phyloP scores from a whole-genome alignment of 1,140 invertebrate genomes.

The Zaprionus capensis region DNA sequence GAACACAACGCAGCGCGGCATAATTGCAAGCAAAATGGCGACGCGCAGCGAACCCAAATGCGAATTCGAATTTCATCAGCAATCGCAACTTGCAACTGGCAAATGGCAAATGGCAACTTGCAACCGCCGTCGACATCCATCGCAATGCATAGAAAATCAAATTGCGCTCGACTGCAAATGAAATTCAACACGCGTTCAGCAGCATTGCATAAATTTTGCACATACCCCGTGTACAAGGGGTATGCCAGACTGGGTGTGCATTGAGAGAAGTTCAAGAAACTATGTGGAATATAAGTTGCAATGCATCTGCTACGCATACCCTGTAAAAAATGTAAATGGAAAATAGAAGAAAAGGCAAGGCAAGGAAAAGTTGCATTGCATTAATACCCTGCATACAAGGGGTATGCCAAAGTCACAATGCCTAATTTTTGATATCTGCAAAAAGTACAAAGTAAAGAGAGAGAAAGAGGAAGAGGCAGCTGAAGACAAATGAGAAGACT shows the following conservation, averaged over 20 bases:
- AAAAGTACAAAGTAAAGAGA: background rate
- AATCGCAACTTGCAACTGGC: slow-evolving; percentile 4
- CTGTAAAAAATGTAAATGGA: no score
- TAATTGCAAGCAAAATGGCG: slow-evolving; percentile 38
- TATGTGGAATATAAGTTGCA: background rate
- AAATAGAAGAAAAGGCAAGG: background rate
- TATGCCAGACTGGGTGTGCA: slow-evolving; percentile 8
- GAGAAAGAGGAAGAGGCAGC: background rate
- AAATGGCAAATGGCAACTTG: background rate
- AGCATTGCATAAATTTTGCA: slow-evolving; percentile 34
- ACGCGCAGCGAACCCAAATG: background rate
- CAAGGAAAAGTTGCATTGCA: background rate
- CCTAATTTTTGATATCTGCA: background rate
- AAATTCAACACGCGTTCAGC: slow-evolving; percentile 36
- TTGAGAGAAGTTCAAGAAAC: background rate
- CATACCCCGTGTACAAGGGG: background rate
- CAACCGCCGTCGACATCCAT: background rate
- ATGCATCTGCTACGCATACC: no score
- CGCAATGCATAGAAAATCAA: slow-evolving; percentile 67
- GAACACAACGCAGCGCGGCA: slow-evolving; percentile 27
- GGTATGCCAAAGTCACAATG: no score
- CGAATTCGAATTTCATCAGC: slow-evolving; percentile 14
- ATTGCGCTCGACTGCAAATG: slow-evolving; percentile 40
- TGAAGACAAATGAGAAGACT: background rate
- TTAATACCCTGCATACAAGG: no score